A percentile compares a stretch with the other conserved stretches of the same genome.
Conservation (phyloP, 2,797 vertebrate species). For the Loris lydekkerianus region DNA sequence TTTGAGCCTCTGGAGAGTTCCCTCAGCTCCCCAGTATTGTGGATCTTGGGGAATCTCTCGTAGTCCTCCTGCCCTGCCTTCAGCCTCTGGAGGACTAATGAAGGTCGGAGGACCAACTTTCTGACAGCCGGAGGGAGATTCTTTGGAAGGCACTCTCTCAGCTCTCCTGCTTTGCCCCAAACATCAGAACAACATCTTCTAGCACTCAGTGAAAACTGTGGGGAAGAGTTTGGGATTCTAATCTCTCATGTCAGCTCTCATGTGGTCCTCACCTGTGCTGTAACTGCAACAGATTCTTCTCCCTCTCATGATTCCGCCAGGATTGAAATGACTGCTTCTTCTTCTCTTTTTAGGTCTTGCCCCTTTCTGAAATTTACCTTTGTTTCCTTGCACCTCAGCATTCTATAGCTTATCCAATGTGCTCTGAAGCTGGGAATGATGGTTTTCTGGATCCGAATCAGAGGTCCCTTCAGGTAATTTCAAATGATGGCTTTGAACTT, state of each 20-base stretch:
- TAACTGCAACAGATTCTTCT: not conserved
- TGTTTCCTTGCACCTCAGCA: slow-evolving; percentile 1
- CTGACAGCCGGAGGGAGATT: not conserved
- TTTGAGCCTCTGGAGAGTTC: not conserved
- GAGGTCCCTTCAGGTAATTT: not conserved
- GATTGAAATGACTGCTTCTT: slow-evolving; percentile 15
- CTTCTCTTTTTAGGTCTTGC: not conserved
- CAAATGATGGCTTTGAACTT: slow-evolving; percentile 57
- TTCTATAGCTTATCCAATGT: not conserved
- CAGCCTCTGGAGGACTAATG: not conserved
- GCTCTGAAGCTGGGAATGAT: not conserved
- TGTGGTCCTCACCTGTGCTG: not conserved
- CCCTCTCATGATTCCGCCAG: not conserved
- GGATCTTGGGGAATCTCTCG: not conserved
- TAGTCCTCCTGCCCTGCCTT: not conserved
- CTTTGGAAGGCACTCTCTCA: not conserved
- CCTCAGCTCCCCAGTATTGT: not conserved
- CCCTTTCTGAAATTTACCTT: slow-evolving; percentile 25
- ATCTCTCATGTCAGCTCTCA: not conserved
- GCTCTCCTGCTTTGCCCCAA: not conserved
- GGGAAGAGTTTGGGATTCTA: not conserved
- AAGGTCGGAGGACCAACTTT: not conserved
- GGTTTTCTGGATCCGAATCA: not conserved
- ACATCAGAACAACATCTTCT: not conserved
- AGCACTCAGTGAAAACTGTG: not conserved